A percentile compares a stretch with the other conserved stretches of the same genome.
These are phyloP conservation scores for Chionis minor DNA, from an alignment of 2,113 vertebrate species.

Conservation along the genomic window DNA sequence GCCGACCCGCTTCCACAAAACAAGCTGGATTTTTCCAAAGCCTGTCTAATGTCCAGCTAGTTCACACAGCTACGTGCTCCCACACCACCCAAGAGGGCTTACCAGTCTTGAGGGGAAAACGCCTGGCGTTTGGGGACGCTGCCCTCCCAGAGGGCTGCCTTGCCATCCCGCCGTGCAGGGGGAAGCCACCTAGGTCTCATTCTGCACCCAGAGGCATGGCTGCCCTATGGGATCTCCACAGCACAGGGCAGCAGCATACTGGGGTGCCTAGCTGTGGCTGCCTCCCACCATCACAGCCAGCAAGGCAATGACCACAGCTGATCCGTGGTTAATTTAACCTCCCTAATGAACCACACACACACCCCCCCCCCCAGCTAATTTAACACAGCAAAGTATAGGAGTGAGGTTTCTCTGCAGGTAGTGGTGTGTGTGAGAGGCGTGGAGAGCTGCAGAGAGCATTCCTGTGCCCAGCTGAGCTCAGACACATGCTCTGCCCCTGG, in stretches of 20 bases:
- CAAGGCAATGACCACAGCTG: not conserved
- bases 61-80: not conserved
- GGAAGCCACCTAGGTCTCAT: not conserved
- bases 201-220: not conserved
- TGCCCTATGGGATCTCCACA: accelerated
- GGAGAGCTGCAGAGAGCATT: not conserved
- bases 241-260: not conserved
- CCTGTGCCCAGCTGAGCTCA: not conserved
- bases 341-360: not conserved
- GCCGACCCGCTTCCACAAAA: not conserved
- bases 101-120: accelerated
- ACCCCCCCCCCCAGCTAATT: not conserved
- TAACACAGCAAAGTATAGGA: not conserved
- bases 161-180: not conserved
- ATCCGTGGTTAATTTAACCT: not conserved
- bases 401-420: not conserved
- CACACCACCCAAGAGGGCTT: accelerated
- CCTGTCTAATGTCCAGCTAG: accelerated
- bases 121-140: not conserved
- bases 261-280: not conserved
- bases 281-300: not conserved
- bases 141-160: not conserved
- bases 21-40: not conserved
- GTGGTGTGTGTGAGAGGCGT: not conserved
- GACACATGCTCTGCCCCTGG: not conserved